A percentile compares a stretch with the other conserved stretches of the same genome.
Conservation (phyloP, 2,113 vertebrate species). For the Murina feae region DNA sequence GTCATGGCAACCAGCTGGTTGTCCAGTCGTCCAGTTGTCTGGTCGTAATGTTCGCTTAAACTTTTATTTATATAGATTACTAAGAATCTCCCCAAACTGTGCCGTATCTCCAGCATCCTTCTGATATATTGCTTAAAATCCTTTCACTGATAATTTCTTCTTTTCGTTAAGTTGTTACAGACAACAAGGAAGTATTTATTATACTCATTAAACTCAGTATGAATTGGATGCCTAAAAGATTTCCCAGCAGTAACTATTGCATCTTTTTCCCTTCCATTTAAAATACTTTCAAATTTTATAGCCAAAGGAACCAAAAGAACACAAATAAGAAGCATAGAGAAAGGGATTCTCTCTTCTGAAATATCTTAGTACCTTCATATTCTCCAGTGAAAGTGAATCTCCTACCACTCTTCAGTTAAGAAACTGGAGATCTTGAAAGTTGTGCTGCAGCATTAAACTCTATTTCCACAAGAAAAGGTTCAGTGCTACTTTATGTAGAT, state of each 20-base stretch:
- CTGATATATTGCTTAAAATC: not conserved
- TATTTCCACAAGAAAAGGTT: not conserved
- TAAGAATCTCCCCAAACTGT: not conserved
- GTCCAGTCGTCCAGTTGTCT: too few relatives aligned
- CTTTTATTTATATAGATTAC: not conserved
- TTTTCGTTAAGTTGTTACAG: not conserved
- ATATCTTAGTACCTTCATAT: not conserved
- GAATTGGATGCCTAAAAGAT: not conserved
- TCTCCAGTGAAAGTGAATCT: not conserved
- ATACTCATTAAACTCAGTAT: not conserved
- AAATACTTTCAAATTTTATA: not conserved
- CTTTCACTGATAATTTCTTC: not conserved
- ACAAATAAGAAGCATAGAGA: not conserved
- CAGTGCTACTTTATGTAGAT: not conserved
- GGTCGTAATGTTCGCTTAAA: too few relatives aligned
- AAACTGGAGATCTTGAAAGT: not conserved
- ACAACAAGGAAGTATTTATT: not conserved
- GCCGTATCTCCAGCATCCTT: not conserved
- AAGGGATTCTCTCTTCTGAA: not conserved
- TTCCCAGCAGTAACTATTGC: not conserved
- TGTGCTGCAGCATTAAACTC: not conserved
- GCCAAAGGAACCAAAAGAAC: not conserved
- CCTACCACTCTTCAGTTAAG: not conserved
- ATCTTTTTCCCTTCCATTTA: not conserved
- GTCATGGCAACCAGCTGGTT: too few relatives aligned